Evolutionary conservation across 2,888 invertebrate genomes (phyloP).

Genomic region (Dryobotodes eremita): DNA sequence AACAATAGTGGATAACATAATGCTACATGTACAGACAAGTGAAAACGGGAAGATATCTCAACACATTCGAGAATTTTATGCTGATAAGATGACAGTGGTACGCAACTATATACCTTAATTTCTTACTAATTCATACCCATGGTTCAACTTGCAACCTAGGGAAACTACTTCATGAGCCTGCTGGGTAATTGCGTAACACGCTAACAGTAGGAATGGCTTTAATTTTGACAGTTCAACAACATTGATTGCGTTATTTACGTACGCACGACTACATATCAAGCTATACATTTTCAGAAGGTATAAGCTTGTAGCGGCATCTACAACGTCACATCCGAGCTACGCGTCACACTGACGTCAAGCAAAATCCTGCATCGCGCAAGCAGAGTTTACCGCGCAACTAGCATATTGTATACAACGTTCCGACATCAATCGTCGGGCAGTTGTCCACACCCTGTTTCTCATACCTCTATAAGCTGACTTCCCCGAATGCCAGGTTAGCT

Average conservation of each 20-base stretch:
- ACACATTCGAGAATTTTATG: conserved; percentile 79
- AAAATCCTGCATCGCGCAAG: too few relatives aligned
- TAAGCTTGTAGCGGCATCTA: too few relatives aligned
- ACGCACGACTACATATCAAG: too few relatives aligned
- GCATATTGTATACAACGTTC: too few relatives aligned
- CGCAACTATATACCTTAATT: conserved; percentile 41
- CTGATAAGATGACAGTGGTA: conserved; percentile 78
- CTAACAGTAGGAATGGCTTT: not conserved
- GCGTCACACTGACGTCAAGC: too few relatives aligned
- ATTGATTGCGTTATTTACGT: not conserved
- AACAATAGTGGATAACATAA: conserved; percentile 80
- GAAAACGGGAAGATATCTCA: conserved; percentile 76
- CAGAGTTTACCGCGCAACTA: too few relatives aligned
- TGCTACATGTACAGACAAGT: conserved; percentile 81
- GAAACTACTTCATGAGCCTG: not conserved
- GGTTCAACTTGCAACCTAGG: not conserved
- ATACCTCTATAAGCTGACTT: too few relatives aligned
- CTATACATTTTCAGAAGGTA: too few relatives aligned
- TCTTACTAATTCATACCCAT: not conserved
- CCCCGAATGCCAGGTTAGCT: too few relatives aligned
- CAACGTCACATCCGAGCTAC: too few relatives aligned
- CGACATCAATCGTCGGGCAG: too few relatives aligned
- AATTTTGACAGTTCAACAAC: not conserved
- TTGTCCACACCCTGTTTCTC: too few relatives aligned
- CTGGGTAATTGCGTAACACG: not conserved